Evolutionary conservation across 2,113 vertebrate species (phyloP).

Genomic region (Gallinago undulata): DNA sequence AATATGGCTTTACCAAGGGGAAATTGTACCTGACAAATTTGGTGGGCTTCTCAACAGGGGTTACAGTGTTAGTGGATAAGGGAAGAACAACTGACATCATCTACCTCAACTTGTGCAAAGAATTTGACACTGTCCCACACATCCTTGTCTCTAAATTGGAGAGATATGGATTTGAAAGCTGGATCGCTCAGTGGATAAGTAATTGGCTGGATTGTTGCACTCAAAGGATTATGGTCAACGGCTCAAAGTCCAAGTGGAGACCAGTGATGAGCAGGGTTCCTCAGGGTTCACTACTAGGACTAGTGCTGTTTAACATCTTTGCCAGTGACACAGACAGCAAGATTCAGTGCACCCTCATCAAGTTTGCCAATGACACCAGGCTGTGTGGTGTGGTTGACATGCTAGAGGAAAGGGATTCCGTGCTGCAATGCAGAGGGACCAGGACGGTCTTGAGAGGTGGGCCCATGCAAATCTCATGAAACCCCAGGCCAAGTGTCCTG

Average conservation of each 20-base stretch:
- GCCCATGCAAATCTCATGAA: not conserved
- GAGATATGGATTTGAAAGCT: not conserved
- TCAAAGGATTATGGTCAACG: not conserved
- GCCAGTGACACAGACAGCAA: not conserved
- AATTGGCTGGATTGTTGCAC: not conserved
- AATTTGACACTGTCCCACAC: not conserved
- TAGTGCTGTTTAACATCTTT: not conserved
- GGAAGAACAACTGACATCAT: not conserved
- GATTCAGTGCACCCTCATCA: not conserved
- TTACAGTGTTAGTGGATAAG: not conserved
- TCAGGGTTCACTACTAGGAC: not conserved
- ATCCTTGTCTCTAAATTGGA: not conserved
- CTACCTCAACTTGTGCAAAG: not conserved
- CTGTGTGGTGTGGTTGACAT: not conserved
- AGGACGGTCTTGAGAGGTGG: not conserved
- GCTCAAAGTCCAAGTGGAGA: not conserved
- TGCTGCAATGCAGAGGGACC: not conserved
- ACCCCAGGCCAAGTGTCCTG: not conserved
- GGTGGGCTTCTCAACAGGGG: not conserved
- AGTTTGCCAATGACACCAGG: not conserved
- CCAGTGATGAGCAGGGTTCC: not conserved
- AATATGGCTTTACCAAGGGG: not conserved
- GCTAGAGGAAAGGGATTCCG: not conserved
- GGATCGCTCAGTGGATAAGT: not conserved
- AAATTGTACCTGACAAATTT: not conserved